These are phyloP conservation scores for Tetropium fuscum DNA, from an alignment of 2,888 invertebrate genomes.

Conservation along the genomic window DNA sequence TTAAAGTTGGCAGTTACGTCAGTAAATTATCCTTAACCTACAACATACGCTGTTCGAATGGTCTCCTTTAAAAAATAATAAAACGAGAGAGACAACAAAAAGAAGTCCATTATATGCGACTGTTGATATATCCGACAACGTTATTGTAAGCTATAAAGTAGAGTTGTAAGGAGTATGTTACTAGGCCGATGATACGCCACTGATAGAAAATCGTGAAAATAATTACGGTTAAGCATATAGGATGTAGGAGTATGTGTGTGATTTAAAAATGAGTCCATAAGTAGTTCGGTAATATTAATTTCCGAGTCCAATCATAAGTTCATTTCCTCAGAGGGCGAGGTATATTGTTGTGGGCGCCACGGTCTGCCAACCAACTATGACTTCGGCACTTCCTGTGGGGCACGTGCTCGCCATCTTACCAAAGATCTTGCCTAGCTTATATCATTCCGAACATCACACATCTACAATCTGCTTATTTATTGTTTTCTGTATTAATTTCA, in stretches of 20 bases:
- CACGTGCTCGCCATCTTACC: constrained; percentile 59
- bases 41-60: no score
- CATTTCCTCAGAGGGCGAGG: constrained; percentile 61
- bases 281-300: constrained; percentile 58
- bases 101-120: no score
- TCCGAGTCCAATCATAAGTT: constrained; percentile 63
- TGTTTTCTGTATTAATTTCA: constrained; percentile 32
- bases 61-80: no score
- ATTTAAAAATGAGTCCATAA: constrained; percentile 40
- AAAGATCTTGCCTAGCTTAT: constrained; percentile 46
- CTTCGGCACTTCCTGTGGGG: constrained; percentile 62
- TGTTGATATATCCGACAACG: no score
- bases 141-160: no score
- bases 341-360: constrained; percentile 59
- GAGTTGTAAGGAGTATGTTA: no score
- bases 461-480: constrained; percentile 31
- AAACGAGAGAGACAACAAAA: no score
- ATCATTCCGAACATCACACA: constrained; percentile 36
- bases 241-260: constrained; percentile 20
- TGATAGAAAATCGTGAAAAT: neutral
- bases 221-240: constrained; percentile 2
- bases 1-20: no score
- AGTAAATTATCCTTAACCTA: no score
- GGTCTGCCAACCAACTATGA: constrained; percentile 62
- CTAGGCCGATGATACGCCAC: no score